Percentiles rank a stretch among this genome's conserved stretches.
Conservation (phyloP, 2,797 vertebrate species). For the Ataeniobius toweri region DNA sequence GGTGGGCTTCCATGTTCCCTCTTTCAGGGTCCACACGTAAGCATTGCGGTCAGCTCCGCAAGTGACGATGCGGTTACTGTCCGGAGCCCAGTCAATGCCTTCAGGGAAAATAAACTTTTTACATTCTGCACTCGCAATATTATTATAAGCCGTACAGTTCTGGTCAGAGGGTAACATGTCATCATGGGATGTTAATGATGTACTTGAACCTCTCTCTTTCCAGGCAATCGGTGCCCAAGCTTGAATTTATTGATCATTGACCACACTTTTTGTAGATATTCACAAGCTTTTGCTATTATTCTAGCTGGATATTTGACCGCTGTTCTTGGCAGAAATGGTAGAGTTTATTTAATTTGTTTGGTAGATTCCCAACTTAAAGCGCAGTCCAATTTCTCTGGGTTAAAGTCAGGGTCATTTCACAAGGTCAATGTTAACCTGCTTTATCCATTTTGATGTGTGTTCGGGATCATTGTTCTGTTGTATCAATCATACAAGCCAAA, state of each 20-base stretch:
- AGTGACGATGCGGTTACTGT: conserved; percentile 97
- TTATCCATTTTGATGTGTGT: not conserved
- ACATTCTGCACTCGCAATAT: not conserved
- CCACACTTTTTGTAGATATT: not conserved
- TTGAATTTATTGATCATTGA: not conserved
- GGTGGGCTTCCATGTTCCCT: conserved; percentile 96
- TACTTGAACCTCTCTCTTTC: not conserved
- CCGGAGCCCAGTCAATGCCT: conserved; percentile 99
- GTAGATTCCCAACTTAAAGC: not conserved
- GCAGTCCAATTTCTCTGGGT: not conserved
- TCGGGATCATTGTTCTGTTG: not conserved
- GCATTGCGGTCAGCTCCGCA: conserved; percentile 97
- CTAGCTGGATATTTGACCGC: not conserved
- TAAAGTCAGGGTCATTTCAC: not conserved
- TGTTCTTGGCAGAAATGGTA: too few relatives aligned
- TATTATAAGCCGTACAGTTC: not conserved
- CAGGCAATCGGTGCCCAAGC: not conserved
- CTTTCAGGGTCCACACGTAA: conserved; percentile 98
- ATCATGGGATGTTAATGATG: not conserved
- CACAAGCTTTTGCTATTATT: not conserved
- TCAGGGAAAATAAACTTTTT: not conserved
- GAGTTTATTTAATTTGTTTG: too few relatives aligned
- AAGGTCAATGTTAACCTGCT: not conserved
- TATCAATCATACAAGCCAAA: not conserved
- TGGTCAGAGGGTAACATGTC: not conserved